These are phyloP conservation scores for Linnaemya tessellans DNA, from an alignment of 2,888 invertebrate genomes.

Conservation along the genomic window DNA sequence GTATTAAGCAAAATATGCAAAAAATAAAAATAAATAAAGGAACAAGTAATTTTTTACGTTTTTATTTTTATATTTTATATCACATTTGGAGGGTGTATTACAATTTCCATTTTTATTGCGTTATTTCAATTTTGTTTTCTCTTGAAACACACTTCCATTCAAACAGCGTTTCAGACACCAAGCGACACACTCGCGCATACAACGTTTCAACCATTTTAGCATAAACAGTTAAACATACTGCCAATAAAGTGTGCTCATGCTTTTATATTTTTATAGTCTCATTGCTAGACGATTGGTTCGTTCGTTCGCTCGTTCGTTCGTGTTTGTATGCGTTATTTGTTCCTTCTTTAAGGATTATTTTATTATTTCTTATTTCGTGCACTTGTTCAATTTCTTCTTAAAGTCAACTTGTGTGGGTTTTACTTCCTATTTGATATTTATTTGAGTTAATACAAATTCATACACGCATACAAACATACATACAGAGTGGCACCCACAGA, in stretches of 20 bases:
- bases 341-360: constrained; percentile 70
- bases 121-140: constrained; percentile 70
- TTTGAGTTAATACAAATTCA: constrained; percentile 57
- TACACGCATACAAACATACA: neutral
- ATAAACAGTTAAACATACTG: constrained; percentile 64
- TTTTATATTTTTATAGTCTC: constrained; percentile 64
- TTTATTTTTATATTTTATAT: constrained; percentile 60
- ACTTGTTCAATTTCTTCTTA: constrained; percentile 68
- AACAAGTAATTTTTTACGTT: constrained; percentile 64
- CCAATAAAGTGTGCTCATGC: constrained; percentile 64
- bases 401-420: constrained; percentile 68
- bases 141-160: constrained; percentile 25
- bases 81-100: constrained; percentile 64
- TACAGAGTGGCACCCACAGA: neutral
- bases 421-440: constrained; percentile 63
- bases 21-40: constrained; percentile 8
- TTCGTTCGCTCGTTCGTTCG: too few species aligned
- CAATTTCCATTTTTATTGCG: constrained; percentile 73
- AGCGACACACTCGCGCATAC: constrained; percentile 13
- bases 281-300: constrained; percentile 53
- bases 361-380: constrained; percentile 72
- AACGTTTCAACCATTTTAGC: constrained; percentile 43
- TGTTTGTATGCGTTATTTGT: constrained; percentile 63
- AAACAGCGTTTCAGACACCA: constrained; percentile 4
- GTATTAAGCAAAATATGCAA: constrained; percentile 11